These are phyloP conservation scores for Trimorus sp. DNA, from an alignment of 2,888 invertebrate species.

Conservation along the genomic window DNA sequence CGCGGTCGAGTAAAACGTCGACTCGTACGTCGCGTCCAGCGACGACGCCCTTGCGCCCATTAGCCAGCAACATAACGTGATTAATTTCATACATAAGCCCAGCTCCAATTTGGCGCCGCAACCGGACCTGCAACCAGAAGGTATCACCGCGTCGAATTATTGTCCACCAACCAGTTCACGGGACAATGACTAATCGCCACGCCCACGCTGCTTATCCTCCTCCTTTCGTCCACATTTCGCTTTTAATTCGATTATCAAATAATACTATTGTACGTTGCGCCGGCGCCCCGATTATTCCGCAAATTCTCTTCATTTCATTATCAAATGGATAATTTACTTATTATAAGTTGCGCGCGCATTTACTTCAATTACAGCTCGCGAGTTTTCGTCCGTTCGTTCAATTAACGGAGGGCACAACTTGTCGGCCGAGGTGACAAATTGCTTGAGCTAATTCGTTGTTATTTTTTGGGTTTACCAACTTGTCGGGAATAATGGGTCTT, in stretches of 20 bases:
- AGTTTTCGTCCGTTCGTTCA: too few species aligned
- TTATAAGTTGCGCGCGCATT: background rate
- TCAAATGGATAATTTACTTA: too few species aligned
- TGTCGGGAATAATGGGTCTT: too few species aligned
- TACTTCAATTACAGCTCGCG: background rate
- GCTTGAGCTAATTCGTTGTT: too few species aligned
- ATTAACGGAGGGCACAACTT: too few species aligned
- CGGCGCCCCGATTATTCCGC: too few species aligned
- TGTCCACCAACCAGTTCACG: constrained; percentile 39
- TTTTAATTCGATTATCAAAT: constrained; percentile 24
- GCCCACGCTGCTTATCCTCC: constrained; percentile 34
- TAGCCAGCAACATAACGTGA: constrained; percentile 72
- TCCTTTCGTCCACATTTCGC: background rate
- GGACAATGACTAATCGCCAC: constrained; percentile 37
- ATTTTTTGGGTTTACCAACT: too few species aligned
- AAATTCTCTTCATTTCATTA: too few species aligned
- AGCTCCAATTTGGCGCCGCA: constrained; percentile 58
- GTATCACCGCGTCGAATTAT: constrained; percentile 53
- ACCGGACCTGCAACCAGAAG: constrained; percentile 65
- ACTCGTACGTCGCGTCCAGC: constrained; percentile 62
- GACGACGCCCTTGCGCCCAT: constrained; percentile 68
- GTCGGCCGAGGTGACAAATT: too few species aligned
- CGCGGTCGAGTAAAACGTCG: constrained; percentile 72
- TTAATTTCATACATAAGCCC: constrained; percentile 69
- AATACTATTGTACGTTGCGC: background rate